Evolutionary conservation across 2,113 vertebrate genomes (phyloP), one percentile per base, ranked within the genome.

Genomic region (Acanthisitta chloris): DNA sequence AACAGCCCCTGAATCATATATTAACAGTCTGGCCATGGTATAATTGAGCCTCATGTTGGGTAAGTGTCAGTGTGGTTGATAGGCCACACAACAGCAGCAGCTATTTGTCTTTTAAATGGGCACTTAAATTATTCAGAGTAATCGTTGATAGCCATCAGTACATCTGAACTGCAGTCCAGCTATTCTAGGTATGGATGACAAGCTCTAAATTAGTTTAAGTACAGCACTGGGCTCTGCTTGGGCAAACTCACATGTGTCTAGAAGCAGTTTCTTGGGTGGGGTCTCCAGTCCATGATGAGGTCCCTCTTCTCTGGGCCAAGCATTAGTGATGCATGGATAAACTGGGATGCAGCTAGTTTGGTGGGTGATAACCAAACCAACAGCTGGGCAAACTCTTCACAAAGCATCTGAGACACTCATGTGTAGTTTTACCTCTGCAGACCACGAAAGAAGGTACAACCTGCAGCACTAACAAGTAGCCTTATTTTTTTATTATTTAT

Each of bases 71-170:
- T 38, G 11, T 51, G 49, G 48, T 48, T 42, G 45, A 89, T 67
- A 54, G 36, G 70, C 76, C 85, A 49, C 78, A 38, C 55, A 61
- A 33, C 71, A 85, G 59, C 33, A 57, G 42, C 76, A 80, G 85
- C 62, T 80, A 62, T 64, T 79, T 81, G 86, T 81, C 91, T 79
- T 78, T 77, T 69, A 93, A 97, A 94, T 65, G 48, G 85, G 10
- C 38, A 64, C 31, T 81, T 95, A 76, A 84, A 92, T 96, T 93
- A 92, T 92, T 96, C 59, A 81, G 92, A 62, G 33, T 21, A 61
- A 48, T 48, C 52, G 77, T 19, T 92, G 79, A 78, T 85, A 84
- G 86, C 52, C 69, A 72, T 87, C 69, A 51, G 61, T 62, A 59
- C 25, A 33, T 93, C 81, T 65, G 74, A 96, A 74, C 74, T 28